Conservation (phyloP, 1,140 invertebrate species). For the Radopholus similis region DNA sequence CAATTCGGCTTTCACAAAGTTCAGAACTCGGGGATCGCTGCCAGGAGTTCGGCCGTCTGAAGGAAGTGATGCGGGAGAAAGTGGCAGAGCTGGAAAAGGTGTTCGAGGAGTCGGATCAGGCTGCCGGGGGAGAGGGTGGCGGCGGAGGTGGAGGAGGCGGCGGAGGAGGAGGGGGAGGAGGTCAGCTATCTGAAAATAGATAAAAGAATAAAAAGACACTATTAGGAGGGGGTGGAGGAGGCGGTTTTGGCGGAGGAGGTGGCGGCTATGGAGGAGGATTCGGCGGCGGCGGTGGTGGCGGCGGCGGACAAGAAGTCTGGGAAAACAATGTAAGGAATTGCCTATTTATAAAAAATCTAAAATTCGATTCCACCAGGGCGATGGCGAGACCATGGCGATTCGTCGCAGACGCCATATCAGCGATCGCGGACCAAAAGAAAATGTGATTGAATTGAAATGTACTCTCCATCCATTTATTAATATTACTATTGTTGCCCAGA, state of each 20-base stretch:
- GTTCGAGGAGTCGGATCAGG: not conserved
- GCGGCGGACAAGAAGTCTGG: not conserved
- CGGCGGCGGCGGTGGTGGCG: not conserved
- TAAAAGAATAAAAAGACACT: too few relatives aligned
- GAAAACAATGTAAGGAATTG: not conserved
- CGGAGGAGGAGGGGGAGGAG: not conserved
- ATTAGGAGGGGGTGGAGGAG: too few relatives aligned
- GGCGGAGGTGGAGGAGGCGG: not conserved
- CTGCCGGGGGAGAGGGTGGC: not conserved
- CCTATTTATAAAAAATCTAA: not conserved
- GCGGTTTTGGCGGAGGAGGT: not conserved
- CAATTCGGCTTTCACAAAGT: not conserved
- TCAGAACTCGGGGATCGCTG: constrained; percentile 9
- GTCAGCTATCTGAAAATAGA: too few relatives aligned
- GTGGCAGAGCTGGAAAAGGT: constrained; percentile 13
- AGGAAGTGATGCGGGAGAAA: constrained; percentile 8
- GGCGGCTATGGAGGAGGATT: not conserved
- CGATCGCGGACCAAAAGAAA: too few relatives aligned
- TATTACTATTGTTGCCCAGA: too few relatives aligned
- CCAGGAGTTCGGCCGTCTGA: constrained; percentile 11
- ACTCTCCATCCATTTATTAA: too few relatives aligned
- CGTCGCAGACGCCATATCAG: too few relatives aligned
- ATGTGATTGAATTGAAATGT: too few relatives aligned
- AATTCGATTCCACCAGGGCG: not conserved
- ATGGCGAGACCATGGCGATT: too few relatives aligned